Evolutionary conservation across 2,888 invertebrate species (phyloP), one percentile per base, ranked within the genome.

Genomic region (Lasioglossum leucozonium): DNA sequence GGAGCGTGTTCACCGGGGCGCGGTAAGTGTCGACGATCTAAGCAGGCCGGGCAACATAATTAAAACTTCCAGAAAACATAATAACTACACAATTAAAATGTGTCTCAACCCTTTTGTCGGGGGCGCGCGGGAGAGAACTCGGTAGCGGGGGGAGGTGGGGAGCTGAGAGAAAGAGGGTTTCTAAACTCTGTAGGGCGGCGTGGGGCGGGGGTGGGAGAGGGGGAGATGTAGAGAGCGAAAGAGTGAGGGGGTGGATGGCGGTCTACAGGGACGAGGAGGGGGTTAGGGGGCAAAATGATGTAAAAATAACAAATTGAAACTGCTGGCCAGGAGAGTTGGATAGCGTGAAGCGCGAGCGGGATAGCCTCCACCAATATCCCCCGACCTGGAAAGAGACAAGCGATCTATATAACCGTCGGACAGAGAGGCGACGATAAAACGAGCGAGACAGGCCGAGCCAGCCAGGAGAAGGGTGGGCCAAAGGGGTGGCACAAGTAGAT

Each of bases 291-390:
- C 77, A 91, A 93, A 94, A 93, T 93, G 92, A 94, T 93, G 93
- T 93, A 93, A 93, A 93, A 93, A 91, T 93, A 94, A 93, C 92
- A 92, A 93, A 94, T 94, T 93, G 92, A 94, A 93, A 94, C 92
- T 91, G 92, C 92, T 90, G 92, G 91, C 90, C 89, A 86, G 90
- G 90, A 89, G 90, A 90, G 90, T 87, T 87, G 92, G 88, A 88
- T 87, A 87, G 85, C 88, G 85, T 80, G 77, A 79, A 37, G 75
- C 26, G 82, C 37, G 78, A 91, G 71, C 67, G 84, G 84, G 79
- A 81, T 34, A 44, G 71, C 18, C 40, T 18, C 26, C 69, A 18
- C 55, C 65, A 72, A 80, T 80, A 72, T 77, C 55, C 42, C 34
- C 2, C 71, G 55, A 34, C 34, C 42, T 37, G 42, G 75, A 87